These are phyloP conservation scores for Chaetura pelagica DNA, from an alignment of 2,113 vertebrate genomes.

Conservation along the genomic window DNA sequence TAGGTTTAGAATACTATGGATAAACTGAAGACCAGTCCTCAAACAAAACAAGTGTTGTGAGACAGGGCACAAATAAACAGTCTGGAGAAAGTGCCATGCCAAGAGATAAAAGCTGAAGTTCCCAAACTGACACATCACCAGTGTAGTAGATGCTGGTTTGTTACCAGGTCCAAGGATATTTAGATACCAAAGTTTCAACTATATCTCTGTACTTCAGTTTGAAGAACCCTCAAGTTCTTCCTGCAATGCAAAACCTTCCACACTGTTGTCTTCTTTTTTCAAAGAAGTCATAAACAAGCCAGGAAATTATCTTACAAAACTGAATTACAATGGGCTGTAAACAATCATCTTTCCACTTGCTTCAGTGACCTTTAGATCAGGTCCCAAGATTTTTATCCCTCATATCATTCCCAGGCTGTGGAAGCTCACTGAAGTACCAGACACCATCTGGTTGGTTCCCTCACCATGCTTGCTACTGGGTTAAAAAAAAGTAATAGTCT, in stretches of 20 bases:
- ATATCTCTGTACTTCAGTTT: fast-evolving
- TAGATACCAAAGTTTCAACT: neutral
- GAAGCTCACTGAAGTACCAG: neutral
- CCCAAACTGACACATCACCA: fast-evolving
- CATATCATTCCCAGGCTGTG: neutral
- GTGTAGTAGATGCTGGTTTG: fast-evolving
- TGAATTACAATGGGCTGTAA: neutral
- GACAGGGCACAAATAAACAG: neutral
- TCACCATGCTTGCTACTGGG: neutral
- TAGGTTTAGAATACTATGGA: neutral
- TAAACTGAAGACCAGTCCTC: neutral
- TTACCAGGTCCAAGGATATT: neutral
- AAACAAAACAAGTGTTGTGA: neutral
- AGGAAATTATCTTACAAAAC: neutral
- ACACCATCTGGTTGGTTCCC: neutral
- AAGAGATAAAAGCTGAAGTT: neutral
- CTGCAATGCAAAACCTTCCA: neutral
- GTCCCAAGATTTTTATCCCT: neutral
- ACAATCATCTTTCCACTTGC: neutral
- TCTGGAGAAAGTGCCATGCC: neutral
- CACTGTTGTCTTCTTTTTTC: fast-evolving
- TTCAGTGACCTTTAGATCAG: neutral
- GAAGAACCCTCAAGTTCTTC: neutral
- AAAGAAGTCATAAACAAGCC: neutral
- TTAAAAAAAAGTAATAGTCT: neutral